These are phyloP conservation scores for Pharmacophagus antenor DNA, from an alignment of 2,888 invertebrate species.

Conservation along the genomic window DNA sequence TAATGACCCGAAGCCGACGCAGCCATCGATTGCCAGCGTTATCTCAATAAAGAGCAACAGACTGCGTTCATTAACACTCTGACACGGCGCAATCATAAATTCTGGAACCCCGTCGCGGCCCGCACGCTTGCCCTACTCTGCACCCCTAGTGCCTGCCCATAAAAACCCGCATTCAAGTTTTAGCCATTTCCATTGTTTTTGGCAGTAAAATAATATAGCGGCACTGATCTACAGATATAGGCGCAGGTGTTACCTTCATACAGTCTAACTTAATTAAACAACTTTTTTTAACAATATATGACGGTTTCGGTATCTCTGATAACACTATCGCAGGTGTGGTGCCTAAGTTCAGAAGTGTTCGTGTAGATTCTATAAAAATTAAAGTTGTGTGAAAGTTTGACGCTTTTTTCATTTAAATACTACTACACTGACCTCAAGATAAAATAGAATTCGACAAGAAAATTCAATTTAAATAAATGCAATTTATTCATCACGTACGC, in stretches of 20 bases:
- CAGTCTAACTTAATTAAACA: conserved; percentile 72
- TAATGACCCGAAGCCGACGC: conserved; percentile 61
- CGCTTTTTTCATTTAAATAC: conserved; percentile 42
- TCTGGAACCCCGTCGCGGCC: conserved; percentile 75
- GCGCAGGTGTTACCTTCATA: conserved; percentile 75
- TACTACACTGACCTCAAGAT: conserved; percentile 41
- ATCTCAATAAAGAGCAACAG: conserved; percentile 80
- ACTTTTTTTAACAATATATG: conserved; percentile 61
- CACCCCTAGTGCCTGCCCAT: conserved; percentile 56
- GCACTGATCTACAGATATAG: conserved; percentile 67
- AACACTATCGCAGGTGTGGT: conserved; percentile 62
- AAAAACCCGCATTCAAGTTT: conserved; percentile 70
- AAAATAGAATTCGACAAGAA: conserved; percentile 42
- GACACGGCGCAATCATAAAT: conserved; percentile 79
- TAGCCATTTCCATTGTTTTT: conserved; percentile 79
- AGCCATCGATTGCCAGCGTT: conserved; percentile 65
- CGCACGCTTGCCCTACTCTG: conserved; percentile 65
- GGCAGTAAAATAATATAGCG: conserved; percentile 70
- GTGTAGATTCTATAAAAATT: neutral
- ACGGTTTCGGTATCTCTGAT: conserved; percentile 43
- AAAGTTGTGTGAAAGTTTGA: conserved; percentile 16
- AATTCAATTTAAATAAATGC: conserved; percentile 45
- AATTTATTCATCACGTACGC: conserved; percentile 42
- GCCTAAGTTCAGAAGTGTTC: conserved; percentile 53
- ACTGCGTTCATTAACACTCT: conserved; percentile 80